Evolutionary conservation across 2,888 invertebrate species (phyloP).

Genomic region (Baccha elongata): DNA sequence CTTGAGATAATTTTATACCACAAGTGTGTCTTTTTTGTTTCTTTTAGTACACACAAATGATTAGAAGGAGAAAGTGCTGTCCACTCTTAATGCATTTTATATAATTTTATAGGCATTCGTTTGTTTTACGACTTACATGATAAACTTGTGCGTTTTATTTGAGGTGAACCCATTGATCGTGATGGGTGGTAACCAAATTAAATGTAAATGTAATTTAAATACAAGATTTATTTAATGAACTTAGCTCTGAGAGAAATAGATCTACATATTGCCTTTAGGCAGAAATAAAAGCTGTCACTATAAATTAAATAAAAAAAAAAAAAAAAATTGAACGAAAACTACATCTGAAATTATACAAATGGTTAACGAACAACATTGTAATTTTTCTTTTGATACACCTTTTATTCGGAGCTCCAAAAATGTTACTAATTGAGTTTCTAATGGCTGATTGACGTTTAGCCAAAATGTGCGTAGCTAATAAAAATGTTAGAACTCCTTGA

Average conservation of each 20-base stretch:
- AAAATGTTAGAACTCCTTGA: too few relatives aligned
- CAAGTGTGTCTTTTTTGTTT: neutral
- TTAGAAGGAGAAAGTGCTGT: slow-evolving; percentile 47
- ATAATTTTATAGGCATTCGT: slow-evolving; percentile 42
- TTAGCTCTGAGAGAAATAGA: too few relatives aligned
- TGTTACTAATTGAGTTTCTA: too few relatives aligned
- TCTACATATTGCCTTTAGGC: neutral
- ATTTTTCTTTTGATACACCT: too few relatives aligned
- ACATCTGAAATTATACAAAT: too few relatives aligned
- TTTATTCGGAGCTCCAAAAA: too few relatives aligned
- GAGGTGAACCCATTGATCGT: slow-evolving; percentile 4
- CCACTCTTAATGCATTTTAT: slow-evolving; percentile 42
- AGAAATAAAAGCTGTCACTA: slow-evolving; percentile 11
- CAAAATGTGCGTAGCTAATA: too few relatives aligned
- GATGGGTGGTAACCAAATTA: slow-evolving; percentile 24
- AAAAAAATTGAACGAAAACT: too few relatives aligned
- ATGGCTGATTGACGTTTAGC: too few relatives aligned
- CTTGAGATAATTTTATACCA: slow-evolving; percentile 13
- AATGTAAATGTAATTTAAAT: slow-evolving; percentile 23
- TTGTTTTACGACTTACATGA: slow-evolving; percentile 39
- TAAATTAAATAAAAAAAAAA: too few relatives aligned
- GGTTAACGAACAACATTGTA: too few relatives aligned
- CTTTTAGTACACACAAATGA: slow-evolving; percentile 8
- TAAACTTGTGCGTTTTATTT: slow-evolving; percentile 12
- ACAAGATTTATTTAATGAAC: neutral